Percentiles rank a stretch among this genome's conserved stretches.
phyloP scores from a whole-genome alignment of 2,888 invertebrate genomes.

The Miltochrista miniata region DNA sequence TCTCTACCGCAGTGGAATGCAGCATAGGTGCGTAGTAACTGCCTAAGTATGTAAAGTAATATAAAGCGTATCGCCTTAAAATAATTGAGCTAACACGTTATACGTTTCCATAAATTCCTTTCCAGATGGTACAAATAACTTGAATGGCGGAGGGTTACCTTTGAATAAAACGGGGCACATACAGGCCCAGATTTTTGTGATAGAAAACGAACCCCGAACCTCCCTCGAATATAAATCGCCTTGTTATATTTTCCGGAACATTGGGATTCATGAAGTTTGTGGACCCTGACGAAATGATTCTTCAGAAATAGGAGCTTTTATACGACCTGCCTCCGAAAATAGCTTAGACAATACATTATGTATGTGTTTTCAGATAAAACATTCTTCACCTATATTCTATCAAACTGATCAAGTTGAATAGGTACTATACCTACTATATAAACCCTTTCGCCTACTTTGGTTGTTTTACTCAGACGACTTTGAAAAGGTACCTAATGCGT shows the following conservation, averaged over 20 bases:
- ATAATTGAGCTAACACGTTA: slow-evolving; percentile 20
- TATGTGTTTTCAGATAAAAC: background rate
- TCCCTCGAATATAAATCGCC: slow-evolving; percentile 80
- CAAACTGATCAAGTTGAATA: too few relatives aligned
- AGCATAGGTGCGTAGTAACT: background rate
- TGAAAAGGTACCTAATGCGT: background rate
- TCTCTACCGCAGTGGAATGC: background rate
- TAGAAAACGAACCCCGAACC: slow-evolving; percentile 72
- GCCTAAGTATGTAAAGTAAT: background rate
- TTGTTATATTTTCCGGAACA: slow-evolving; percentile 82
- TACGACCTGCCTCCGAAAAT: slow-evolving; percentile 25
- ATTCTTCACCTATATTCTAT: too few relatives aligned
- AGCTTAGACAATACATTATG: slow-evolving; percentile 10
- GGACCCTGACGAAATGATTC: slow-evolving; percentile 67
- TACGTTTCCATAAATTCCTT: slow-evolving; percentile 33
- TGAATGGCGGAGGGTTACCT: slow-evolving; percentile 38
- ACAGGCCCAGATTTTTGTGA: slow-evolving; percentile 69
- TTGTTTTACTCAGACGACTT: background rate
- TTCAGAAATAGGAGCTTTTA: slow-evolving; percentile 49
- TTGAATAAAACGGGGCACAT: slow-evolving; percentile 43
- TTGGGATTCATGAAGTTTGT: slow-evolving; percentile 81
- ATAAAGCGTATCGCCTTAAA: slow-evolving; percentile 8
- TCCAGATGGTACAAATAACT: slow-evolving; percentile 40
- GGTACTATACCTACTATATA: too few relatives aligned
- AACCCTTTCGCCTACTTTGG: too few relatives aligned